Evolutionary conservation across 2,888 invertebrate species (phyloP), one percentile per base, ranked within the genome.

Genomic region (Ophraella communa): DNA sequence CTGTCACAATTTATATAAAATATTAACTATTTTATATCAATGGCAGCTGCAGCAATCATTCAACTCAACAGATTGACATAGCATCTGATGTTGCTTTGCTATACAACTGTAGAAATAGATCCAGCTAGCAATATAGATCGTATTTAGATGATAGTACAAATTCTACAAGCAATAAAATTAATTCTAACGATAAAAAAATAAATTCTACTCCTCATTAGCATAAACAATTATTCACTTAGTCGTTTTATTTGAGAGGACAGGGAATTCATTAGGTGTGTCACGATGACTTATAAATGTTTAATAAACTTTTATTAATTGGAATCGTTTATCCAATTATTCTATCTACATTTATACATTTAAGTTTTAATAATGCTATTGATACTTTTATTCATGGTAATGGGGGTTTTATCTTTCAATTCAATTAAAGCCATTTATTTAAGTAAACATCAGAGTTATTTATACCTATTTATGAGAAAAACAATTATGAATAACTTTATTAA

Each of bases 401-500:
- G 72, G 73, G 73, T 51, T 65, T 74, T 74, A 74, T 74, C 73
- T 69, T 33, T 33, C 10, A 23, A 70, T 67, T 63, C 62, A 49
- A 68, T 65, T 66, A 21, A 45, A 10, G 11, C 21, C 20, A 3
- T 45, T 4, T 20, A 45, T 44, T 44, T 14, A 5, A 18, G 42
- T 42, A 42, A 18, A 10, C 35, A 35, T 33, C 33, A 33, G 24
- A 4, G 24, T 7, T 24, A 8, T 30, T 30, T 30, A 4, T 30
- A 30, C 8, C 4, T 7, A 30, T 11, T 10, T 11, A 2, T 4
- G 30, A 30, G 11, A 30, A 30, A 3, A 7, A 30, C 30, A 30
- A 30, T 30, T 30, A 30, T 30, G 10, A 30, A 30, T 30, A 2
- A 30, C n/a, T 8, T 30, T 11, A 30, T 30, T 8, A 30, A 10